These are phyloP conservation scores for Melanogrammus aeglefinus DNA, from an alignment of 2,797 vertebrate genomes.

Conservation along the genomic window DNA sequence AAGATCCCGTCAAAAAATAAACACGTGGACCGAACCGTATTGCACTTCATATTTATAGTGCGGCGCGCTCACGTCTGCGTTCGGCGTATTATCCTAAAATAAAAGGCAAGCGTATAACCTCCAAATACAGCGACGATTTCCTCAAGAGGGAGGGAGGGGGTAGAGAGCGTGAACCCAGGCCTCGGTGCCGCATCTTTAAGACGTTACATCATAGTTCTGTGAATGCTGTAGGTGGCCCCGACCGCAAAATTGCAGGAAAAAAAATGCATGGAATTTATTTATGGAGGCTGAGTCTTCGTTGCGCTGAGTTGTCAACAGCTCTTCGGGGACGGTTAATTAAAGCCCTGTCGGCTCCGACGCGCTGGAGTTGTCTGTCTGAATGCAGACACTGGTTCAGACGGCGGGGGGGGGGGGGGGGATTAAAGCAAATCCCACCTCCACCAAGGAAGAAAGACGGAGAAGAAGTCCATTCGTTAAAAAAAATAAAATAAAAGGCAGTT, in stretches of 20 bases:
- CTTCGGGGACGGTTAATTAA: conserved; percentile 66
- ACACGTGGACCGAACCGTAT: neutral
- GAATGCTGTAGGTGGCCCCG: conserved; percentile 45
- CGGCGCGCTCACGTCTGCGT: neutral
- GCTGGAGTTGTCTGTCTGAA: conserved; percentile 61
- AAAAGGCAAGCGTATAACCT: neutral
- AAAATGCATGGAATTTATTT: conserved; percentile 74
- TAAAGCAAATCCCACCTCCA: neutral
- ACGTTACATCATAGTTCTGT: conserved; percentile 62
- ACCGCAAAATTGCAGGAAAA: conserved; percentile 51
- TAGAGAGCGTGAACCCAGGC: conserved; percentile 23
- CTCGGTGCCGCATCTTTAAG: conserved; percentile 59
- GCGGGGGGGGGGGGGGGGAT: conserved; percentile 28
- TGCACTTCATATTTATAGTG: neutral
- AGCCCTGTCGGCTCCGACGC: conserved; percentile 42
- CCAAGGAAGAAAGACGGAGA: conserved; percentile 33
- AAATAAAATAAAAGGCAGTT: conserved; percentile 34
- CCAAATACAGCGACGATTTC: neutral
- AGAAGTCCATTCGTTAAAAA: neutral
- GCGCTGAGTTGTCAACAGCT: conserved; percentile 38
- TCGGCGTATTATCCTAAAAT: neutral
- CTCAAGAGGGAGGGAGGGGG: neutral
- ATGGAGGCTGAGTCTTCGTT: conserved; percentile 44
- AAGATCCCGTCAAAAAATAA: neutral
- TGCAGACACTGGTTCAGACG: conserved; percentile 51